Conservation (phyloP, 2,888 invertebrate genomes). For the Drosophila stalkeri region DNA sequence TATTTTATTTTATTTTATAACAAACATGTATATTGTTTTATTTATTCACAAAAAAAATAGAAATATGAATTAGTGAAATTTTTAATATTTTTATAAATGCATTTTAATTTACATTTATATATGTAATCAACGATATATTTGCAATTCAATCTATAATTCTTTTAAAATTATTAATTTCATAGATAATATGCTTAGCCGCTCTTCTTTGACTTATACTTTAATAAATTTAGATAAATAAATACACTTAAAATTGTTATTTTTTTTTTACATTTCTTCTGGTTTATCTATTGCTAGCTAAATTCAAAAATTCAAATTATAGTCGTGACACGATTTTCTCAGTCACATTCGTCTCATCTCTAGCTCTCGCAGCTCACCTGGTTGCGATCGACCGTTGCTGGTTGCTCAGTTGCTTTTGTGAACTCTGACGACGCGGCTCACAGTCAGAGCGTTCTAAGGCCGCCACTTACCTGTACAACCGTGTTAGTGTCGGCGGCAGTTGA, state of each 20-base stretch:
- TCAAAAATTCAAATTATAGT: background rate
- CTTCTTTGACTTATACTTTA: no score
- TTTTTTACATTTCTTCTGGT: background rate
- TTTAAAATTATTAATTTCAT: no score
- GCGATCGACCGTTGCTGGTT: conserved; percentile 33
- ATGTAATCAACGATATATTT: background rate
- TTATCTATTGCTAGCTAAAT: no score
- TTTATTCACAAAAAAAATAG: no score
- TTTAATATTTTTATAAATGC: no score
- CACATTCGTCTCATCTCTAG: conserved; percentile 12
- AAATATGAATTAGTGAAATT: no score
- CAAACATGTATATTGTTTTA: no score
- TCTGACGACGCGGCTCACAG: conserved; percentile 60
- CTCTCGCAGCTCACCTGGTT: conserved; percentile 35
- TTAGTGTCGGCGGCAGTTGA: conserved; percentile 57
- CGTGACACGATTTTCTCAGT: background rate
- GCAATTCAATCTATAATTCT: background rate
- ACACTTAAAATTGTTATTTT: background rate
- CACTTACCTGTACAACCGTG: conserved; percentile 40
- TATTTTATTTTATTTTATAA: no score
- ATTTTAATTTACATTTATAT: no score
- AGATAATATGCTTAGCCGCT: no score
- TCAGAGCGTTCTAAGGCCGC: conserved; percentile 29
- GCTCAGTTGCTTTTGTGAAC: conserved; percentile 69
- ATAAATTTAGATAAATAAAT: no score